Conservation (phyloP, 2,113 vertebrate species). For the Rissa tridactyla region DNA sequence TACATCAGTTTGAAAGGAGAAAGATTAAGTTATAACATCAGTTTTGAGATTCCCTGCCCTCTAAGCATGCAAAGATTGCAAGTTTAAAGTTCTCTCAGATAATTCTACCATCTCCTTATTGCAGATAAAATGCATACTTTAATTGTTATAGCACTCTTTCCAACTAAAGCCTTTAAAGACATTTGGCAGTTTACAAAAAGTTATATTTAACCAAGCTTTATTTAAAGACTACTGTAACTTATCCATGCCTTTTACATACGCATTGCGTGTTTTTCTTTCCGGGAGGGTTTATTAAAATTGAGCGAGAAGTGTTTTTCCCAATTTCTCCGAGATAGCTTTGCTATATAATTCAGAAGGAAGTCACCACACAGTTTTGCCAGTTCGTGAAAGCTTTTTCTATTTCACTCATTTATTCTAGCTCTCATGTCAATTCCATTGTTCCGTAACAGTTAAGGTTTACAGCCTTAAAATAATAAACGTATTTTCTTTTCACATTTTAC, state of each 20-base stretch:
- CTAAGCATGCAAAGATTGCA: not conserved
- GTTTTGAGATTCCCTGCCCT: not conserved
- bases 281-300: not conserved
- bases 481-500: constrained; percentile 46
- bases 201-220: not conserved
- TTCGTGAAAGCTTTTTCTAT: constrained; percentile 28
- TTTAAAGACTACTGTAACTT: not conserved
- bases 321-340: not conserved
- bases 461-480: constrained; percentile 39
- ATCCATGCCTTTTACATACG: not conserved
- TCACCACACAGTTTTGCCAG: not conserved
- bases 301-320: not conserved
- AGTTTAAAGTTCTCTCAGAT: not conserved
- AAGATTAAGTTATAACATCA: not conserved
- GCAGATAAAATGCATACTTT: not conserved
- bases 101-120: not conserved
- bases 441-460: constrained; percentile 41
- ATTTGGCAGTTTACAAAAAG: not conserved
- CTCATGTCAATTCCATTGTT: constrained; percentile 40
- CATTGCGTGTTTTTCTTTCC: not conserved
- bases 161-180: not conserved
- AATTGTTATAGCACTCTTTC: not conserved
- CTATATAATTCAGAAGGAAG: not conserved
- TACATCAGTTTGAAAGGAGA: not conserved
- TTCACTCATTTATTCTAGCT: constrained; percentile 63